These are phyloP conservation scores for Thomomys bottae DNA, from an alignment of 2,113 vertebrate species.

Conservation along the genomic window DNA sequence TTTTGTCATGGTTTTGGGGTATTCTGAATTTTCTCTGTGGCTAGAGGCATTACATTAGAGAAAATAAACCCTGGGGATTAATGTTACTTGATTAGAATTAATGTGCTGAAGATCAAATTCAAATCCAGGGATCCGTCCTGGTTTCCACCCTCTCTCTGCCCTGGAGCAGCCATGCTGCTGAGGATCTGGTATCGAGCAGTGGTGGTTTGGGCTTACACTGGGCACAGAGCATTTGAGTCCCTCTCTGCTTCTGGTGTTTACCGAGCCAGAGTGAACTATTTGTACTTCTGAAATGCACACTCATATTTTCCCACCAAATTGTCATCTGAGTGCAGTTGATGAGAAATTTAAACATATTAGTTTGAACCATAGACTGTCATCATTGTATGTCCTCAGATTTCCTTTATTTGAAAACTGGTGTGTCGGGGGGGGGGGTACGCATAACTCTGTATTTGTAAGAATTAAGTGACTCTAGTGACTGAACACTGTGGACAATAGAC, in stretches of 20 bases:
- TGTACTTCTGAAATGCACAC: neutral
- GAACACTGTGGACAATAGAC: neutral
- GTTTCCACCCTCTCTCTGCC: neutral
- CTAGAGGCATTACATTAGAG: neutral
- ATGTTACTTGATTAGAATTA: neutral
- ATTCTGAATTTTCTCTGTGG: neutral
- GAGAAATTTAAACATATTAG: neutral
- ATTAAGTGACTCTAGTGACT: neutral
- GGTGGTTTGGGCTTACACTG: neutral
- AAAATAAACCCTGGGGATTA: neutral
- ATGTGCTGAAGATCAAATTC: neutral
- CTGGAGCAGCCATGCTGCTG: neutral
- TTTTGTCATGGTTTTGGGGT: neutral
- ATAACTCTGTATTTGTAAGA: slow-evolving; percentile 48
- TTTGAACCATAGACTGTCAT: neutral
- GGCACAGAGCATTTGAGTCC: neutral
- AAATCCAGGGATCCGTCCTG: neutral
- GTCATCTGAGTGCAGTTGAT: neutral
- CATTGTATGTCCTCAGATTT: neutral
- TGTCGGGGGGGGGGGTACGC: neutral
- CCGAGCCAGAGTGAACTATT: neutral
- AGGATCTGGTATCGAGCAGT: neutral
- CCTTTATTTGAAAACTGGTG: neutral
- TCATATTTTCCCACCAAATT: neutral
- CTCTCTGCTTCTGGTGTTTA: neutral